phyloP scores from a whole-genome alignment of 1,140 invertebrate genomes.

The Drosophila littoralis region DNA sequence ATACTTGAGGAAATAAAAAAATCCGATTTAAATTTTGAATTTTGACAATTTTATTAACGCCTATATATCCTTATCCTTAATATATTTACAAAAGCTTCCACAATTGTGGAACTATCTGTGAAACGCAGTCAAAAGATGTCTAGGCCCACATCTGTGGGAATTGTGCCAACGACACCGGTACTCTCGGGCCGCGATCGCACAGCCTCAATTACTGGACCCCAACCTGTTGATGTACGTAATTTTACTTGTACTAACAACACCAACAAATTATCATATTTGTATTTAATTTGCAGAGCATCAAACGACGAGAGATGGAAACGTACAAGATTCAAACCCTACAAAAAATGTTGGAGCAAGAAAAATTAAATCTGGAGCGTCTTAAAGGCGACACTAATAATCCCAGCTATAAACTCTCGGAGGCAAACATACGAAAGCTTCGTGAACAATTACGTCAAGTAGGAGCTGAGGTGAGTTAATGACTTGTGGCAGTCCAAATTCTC shows the following conservation, averaged over 20 bases:
- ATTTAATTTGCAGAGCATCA: slow-evolving; percentile 88
- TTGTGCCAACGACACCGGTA: slow-evolving; percentile 76
- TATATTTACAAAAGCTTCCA: slow-evolving; percentile 59
- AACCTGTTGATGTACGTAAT: slow-evolving; percentile 92
- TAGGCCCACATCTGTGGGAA: slow-evolving; percentile 74
- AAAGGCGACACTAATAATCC: slow-evolving; percentile 84
- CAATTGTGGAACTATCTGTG: slow-evolving; percentile 78
- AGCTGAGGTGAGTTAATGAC: slow-evolving; percentile 74
- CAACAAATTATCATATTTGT: background rate
- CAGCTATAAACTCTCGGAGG: slow-evolving; percentile 79
- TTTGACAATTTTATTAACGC: slow-evolving; percentile 32
- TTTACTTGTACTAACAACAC: background rate
- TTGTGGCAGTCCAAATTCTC: background rate
- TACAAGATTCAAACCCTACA: slow-evolving; percentile 91
- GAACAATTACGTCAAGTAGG: slow-evolving; percentile 81
- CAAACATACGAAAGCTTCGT: slow-evolving; percentile 79
- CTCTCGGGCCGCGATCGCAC: slow-evolving; percentile 80
- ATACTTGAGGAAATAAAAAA: background rate
- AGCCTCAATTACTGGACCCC: slow-evolving; percentile 91
- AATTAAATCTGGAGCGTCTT: slow-evolving; percentile 89
- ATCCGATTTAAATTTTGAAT: background rate
- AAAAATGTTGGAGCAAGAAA: slow-evolving; percentile 92
- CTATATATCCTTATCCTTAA: background rate
- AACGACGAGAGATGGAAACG: slow-evolving; percentile 90
- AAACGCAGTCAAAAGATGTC: slow-evolving; percentile 79